Percentiles rank a stretch among this genome's conserved stretches.
Evolutionary conservation across 2,113 vertebrate genomes (phyloP).

Genomic region (Synodontis membranacea): DNA sequence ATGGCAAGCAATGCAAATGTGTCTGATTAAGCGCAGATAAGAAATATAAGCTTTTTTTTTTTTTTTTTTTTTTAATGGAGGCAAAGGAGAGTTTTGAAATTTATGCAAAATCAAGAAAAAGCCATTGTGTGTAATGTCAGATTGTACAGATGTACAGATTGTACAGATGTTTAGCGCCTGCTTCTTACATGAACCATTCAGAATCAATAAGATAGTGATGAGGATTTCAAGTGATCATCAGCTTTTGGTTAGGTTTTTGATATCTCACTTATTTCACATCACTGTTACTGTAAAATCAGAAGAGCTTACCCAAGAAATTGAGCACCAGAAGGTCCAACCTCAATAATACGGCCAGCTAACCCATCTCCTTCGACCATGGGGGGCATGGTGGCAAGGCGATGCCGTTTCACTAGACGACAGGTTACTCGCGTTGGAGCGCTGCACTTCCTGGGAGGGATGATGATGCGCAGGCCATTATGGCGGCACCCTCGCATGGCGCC

Average conservation of each 20-base stretch:
- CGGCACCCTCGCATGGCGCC: slow-evolving; percentile 96
- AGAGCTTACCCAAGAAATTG: slow-evolving; percentile 96
- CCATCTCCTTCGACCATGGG: slow-evolving; percentile 97
- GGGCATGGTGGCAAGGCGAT: slow-evolving; percentile 94
- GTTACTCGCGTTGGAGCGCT: slow-evolving; percentile 93
- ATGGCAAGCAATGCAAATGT: slow-evolving; percentile 46
- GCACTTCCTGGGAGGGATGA: slow-evolving; percentile 93
- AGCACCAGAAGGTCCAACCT: slow-evolving; percentile 94
- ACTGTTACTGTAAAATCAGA: background rate
- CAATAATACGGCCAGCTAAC: slow-evolving; percentile 89
- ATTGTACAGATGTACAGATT: background rate
- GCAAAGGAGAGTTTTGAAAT: slow-evolving; percentile 22
- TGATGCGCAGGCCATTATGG: slow-evolving; percentile 92
- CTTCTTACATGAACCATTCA: background rate
- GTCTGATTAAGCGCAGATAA: slow-evolving; percentile 33
- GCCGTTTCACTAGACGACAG: slow-evolving; percentile 93
- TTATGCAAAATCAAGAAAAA: slow-evolving; percentile 26
- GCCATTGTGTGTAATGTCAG: slow-evolving; percentile 1
- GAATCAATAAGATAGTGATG: background rate
- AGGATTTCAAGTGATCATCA: background rate
- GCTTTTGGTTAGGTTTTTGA: background rate
- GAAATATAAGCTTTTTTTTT: slow-evolving; percentile 14
- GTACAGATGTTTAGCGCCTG: background rate
- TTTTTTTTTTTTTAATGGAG: slow-evolving; percentile 20
- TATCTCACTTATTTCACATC: background rate